phyloP scores from a whole-genome alignment of 1,140 invertebrate genomes.

The Dendrolimus punctatus region DNA sequence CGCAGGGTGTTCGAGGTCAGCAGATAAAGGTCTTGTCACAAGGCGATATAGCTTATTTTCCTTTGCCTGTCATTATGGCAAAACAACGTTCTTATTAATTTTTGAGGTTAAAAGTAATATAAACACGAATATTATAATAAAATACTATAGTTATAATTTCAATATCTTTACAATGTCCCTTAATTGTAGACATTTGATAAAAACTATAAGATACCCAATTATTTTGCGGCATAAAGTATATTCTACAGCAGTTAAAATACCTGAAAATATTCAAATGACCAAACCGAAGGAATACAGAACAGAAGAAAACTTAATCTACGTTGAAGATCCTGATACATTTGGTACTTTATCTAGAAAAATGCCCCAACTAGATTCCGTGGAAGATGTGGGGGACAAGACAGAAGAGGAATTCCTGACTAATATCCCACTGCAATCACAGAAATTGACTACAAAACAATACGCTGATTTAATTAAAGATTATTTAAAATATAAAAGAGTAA shows the following conservation, averaged over 20 bases:
- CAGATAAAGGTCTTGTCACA: too few species aligned
- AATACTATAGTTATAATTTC: slow-evolving; percentile 7
- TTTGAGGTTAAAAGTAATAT: neutral
- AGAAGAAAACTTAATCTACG: slow-evolving; percentile 40
- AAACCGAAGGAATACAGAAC: slow-evolving; percentile 33
- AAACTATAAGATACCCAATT: slow-evolving; percentile 10
- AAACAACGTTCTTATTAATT: neutral
- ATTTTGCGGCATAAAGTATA: slow-evolving; percentile 14
- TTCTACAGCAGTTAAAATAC: slow-evolving; percentile 5
- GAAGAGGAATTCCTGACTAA: slow-evolving; percentile 72
- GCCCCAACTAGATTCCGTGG: slow-evolving; percentile 24
- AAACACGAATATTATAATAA: neutral
- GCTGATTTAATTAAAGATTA: slow-evolving; percentile 79
- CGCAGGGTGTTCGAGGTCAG: too few species aligned
- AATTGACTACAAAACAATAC: slow-evolving; percentile 75
- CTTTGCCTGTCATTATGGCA: too few species aligned
- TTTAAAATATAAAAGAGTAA: slow-evolving; percentile 74
- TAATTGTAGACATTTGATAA: slow-evolving; percentile 26
- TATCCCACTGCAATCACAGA: slow-evolving; percentile 52
- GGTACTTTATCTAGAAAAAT: slow-evolving; percentile 39
- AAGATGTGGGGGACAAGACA: slow-evolving; percentile 69
- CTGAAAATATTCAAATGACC: slow-evolving; percentile 9
- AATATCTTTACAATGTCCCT: slow-evolving; percentile 31
- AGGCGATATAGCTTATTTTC: too few species aligned
- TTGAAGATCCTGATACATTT: slow-evolving; percentile 71